Percentiles rank a stretch among this genome's conserved stretches.
Conservation (phyloP, 2,888 invertebrate species). For the Cephus spinipes region DNA sequence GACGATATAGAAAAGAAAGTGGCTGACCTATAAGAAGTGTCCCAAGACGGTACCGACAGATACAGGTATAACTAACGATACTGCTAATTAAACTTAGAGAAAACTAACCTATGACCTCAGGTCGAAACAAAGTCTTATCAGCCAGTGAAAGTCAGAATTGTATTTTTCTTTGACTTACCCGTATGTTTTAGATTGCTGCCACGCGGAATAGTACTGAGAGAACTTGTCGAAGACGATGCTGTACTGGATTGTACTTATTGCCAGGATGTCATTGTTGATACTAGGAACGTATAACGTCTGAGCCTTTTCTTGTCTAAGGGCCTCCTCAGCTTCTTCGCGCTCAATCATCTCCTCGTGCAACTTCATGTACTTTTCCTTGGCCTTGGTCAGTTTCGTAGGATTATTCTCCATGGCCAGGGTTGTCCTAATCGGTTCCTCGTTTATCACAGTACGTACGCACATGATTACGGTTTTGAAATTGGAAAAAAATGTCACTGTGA, state of each 20-base stretch:
- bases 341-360: slow-evolving; percentile 50
- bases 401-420: slow-evolving; percentile 11
- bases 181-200: slow-evolving; percentile 68
- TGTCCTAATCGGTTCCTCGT: slow-evolving; percentile 27
- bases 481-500: neutral
- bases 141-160: neutral
- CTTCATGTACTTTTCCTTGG: slow-evolving; percentile 54
- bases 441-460: slow-evolving; percentile 51
- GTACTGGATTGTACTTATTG: slow-evolving; percentile 68
- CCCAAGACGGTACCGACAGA: neutral
- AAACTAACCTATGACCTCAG: neutral
- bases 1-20: neutral
- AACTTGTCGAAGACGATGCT: slow-evolving; percentile 66
- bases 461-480: slow-evolving; percentile 28
- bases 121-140: neutral
- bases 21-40: neutral
- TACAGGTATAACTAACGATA: neutral
- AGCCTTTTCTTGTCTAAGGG: slow-evolving; percentile 11
- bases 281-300: neutral
- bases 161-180: slow-evolving; percentile 65
- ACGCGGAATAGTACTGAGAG: slow-evolving; percentile 58
- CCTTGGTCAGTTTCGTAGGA: slow-evolving; percentile 36
- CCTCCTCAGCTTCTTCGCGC: slow-evolving; percentile 28
- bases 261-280: slow-evolving; percentile 63
- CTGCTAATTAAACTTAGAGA: neutral